Evolutionary conservation across 1,140 invertebrate genomes (phyloP).

Genomic region (Drosophila ohnishii): DNA sequence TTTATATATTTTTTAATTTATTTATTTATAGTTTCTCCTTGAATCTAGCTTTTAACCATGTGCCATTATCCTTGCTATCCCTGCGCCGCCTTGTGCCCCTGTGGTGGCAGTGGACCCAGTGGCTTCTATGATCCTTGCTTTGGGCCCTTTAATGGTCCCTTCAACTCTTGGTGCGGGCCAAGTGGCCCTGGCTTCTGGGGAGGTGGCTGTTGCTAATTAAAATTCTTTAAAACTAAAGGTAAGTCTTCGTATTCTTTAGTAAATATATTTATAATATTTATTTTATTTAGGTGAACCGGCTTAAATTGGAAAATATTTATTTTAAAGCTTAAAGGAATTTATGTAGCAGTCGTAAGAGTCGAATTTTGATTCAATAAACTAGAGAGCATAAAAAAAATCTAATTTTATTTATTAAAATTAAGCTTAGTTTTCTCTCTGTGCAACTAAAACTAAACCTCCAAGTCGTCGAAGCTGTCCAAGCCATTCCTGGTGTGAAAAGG

Average conservation of each 20-base stretch:
- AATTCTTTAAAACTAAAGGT: background rate
- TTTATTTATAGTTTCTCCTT: background rate
- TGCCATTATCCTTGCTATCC: conserved; percentile 57
- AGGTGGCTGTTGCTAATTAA: conserved; percentile 36
- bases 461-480: conserved; percentile 33
- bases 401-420: no score
- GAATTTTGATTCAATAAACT: conserved; percentile 21
- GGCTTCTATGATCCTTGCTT: conserved; percentile 57
- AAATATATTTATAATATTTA: background rate
- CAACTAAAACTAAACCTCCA: conserved; percentile 43
- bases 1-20: no score
- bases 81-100: conserved; percentile 41
- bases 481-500: conserved; percentile 50
- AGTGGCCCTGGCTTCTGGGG: conserved; percentile 46
- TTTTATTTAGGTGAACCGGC: background rate
- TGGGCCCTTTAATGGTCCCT: conserved; percentile 46
- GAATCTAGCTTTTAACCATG: conserved; percentile 16
- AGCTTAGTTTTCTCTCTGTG: conserved; percentile 9
- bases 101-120: conserved; percentile 44
- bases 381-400: background rate
- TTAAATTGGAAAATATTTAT: background rate
- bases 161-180: conserved; percentile 48
- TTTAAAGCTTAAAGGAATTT: background rate
- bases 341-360: conserved; percentile 18
- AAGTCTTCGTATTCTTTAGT: background rate